Conservation (phyloP, 2,113 vertebrate genomes). For the Dicrurus megarhynchus region DNA sequence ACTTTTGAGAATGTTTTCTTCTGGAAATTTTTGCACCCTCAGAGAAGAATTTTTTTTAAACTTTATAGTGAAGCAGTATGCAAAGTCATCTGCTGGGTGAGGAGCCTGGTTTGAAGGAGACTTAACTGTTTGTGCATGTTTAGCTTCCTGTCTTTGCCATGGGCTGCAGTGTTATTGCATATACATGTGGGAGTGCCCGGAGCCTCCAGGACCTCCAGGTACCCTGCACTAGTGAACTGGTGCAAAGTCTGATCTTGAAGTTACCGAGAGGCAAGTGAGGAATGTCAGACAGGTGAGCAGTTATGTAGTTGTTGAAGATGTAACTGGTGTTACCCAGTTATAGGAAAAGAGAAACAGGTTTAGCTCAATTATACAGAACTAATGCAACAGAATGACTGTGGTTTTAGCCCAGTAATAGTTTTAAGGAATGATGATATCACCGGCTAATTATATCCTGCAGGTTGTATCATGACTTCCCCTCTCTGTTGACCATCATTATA, state of each 20-base stretch:
- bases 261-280: background rate
- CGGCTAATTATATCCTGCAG: background rate
- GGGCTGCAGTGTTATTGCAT: background rate
- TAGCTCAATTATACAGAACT: background rate
- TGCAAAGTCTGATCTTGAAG: background rate
- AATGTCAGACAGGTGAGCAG: background rate
- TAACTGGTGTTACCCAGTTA: background rate
- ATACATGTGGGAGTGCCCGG: background rate
- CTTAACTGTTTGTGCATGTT: background rate
- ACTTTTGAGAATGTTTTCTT: background rate
- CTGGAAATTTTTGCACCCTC: background rate
- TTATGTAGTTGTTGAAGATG: background rate
- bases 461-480: background rate
- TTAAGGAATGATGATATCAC: background rate
- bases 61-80: background rate
- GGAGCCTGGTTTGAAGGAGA: background rate
- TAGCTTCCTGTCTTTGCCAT: background rate
- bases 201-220: background rate
- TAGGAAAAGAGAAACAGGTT: background rate
- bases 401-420: background rate
- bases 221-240: background rate
- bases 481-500: background rate
- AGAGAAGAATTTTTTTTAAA: background rate
- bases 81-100: background rate
- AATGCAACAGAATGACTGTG: background rate